These are phyloP conservation scores for Lasius platythorax DNA, from an alignment of 2,888 invertebrate genomes.

Conservation along the genomic window DNA sequence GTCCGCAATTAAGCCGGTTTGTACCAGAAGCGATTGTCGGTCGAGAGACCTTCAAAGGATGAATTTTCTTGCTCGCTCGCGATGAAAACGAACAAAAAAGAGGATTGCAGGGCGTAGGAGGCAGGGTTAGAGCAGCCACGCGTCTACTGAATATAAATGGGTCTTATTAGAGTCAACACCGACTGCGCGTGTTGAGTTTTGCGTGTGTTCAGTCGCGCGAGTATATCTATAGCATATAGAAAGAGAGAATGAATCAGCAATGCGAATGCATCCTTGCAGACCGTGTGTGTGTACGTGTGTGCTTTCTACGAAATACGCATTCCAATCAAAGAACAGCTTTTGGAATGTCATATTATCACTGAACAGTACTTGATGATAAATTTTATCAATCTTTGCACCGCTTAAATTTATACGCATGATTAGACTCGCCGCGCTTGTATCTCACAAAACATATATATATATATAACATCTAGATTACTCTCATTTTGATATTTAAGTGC, in stretches of 20 bases:
- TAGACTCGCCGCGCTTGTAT: background rate
- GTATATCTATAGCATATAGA: slow-evolving; percentile 31
- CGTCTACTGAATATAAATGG: slow-evolving; percentile 69
- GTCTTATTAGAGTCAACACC: slow-evolving; percentile 68
- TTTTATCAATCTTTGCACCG: background rate
- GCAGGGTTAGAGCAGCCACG: slow-evolving; percentile 17
- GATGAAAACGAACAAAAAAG: slow-evolving; percentile 35
- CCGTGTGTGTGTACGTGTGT: background rate
- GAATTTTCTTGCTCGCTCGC: slow-evolving; percentile 11
- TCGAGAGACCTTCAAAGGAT: slow-evolving; percentile 26
- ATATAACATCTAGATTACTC: no score
- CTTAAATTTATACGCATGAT: background rate
- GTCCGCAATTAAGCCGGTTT: slow-evolving; percentile 62
- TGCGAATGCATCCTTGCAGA: background rate
- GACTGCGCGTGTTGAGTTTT: slow-evolving; percentile 49
- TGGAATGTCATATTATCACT: background rate
- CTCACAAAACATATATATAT: background rate
- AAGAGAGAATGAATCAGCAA: background rate
- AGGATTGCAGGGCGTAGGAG: background rate
- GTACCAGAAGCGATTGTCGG: slow-evolving; percentile 26
- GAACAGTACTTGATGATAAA: background rate
- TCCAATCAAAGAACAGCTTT: background rate
- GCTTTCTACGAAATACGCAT: background rate
- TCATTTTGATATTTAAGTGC: background rate
- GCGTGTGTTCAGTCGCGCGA: slow-evolving; percentile 44